These are phyloP conservation scores for Narcine bancroftii DNA, from an alignment of 2,113 vertebrate genomes.

Conservation along the genomic window DNA sequence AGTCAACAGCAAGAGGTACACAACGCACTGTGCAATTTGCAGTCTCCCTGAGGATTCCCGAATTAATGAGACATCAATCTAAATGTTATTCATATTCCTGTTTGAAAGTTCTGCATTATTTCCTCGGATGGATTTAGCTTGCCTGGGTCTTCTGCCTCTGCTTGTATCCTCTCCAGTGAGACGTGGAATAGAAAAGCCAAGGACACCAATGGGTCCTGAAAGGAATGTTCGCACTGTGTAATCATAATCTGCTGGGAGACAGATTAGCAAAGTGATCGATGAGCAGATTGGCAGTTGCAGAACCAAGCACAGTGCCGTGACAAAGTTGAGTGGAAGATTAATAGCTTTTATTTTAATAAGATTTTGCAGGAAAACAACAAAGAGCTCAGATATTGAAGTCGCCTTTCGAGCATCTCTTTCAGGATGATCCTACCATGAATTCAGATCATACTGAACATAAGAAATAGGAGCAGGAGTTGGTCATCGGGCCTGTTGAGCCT, in stretches of 20 bases:
- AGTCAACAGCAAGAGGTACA: slow-evolving; percentile 19
- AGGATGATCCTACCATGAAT: too few species aligned
- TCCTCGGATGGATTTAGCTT: background rate
- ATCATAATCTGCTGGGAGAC: too few species aligned
- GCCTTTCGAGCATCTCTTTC: too few species aligned
- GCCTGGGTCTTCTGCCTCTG: background rate
- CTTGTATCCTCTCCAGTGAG: background rate
- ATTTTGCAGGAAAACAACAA: background rate
- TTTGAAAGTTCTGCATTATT: slow-evolving; percentile 4
- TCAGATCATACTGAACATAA: too few species aligned
- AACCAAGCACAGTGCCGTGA: too few species aligned
- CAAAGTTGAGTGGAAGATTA: background rate
- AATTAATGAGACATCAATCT: slow-evolving; percentile 32
- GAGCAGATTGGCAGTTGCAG: background rate
- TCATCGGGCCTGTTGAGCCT: too few species aligned
- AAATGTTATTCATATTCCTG: background rate
- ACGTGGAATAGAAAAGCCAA: too few species aligned
- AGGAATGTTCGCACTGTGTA: background rate
- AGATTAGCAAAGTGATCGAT: background rate
- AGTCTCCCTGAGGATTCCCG: background rate
- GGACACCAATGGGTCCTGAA: background rate
- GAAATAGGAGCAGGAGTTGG: too few species aligned
- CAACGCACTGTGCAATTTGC: background rate
- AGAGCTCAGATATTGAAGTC: too few species aligned
- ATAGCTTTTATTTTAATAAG: background rate